Percentiles rank a stretch among this genome's conserved stretches.
phyloP scores from a whole-genome alignment of 2,888 invertebrate species.

The Ferrisia virgata region DNA sequence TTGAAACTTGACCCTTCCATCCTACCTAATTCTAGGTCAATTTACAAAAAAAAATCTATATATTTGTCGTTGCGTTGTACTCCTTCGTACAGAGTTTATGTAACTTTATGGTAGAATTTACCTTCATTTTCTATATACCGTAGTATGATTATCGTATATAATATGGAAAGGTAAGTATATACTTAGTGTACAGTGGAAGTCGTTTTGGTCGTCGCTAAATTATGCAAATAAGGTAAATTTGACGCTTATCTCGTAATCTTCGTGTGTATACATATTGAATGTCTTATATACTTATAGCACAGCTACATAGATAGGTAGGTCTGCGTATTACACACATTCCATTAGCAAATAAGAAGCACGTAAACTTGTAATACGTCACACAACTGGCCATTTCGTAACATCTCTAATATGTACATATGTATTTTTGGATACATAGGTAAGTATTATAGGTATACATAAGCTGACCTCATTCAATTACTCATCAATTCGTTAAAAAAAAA shows the following conservation, averaged over 20 bases:
- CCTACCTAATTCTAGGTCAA: background rate
- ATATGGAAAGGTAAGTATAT: no score
- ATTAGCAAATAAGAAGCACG: no score
- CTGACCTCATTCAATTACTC: background rate
- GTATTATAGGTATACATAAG: background rate
- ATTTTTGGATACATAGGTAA: no score
- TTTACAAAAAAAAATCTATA: background rate
- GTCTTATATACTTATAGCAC: background rate
- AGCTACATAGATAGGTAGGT: no score
- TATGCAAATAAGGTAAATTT: slow-evolving; percentile 8
- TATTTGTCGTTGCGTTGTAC: no score
- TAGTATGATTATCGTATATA: no score
- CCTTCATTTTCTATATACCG: background rate
- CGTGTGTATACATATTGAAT: background rate
- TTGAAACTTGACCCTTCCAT: background rate
- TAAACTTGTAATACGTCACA: background rate
- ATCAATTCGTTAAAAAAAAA: background rate
- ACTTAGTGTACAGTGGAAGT: background rate
- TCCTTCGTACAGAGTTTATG: background rate
- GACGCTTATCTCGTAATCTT: slow-evolving; percentile 4
- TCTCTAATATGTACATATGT: no score
- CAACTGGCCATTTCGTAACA: background rate
- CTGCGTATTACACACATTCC: background rate
- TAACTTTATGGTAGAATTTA: background rate
- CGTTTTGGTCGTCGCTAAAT: background rate